Evolutionary conservation across 30 jellyfish, hydroid and myxozoan genomes (phyloP).

Genomic region (Cassiopea xamachana): DNA sequence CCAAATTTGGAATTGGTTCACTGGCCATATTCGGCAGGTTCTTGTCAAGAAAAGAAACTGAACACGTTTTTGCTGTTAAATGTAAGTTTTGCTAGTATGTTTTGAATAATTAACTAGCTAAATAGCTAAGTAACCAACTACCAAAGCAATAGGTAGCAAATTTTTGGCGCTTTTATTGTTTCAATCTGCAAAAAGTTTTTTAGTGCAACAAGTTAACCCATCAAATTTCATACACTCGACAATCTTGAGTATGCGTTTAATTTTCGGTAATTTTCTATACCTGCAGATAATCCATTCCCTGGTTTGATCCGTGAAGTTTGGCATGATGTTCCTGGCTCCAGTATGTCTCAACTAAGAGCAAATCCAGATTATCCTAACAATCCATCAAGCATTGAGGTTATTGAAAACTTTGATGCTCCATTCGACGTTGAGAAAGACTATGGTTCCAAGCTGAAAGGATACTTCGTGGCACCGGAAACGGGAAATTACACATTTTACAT

Average conservation of each 20-base stretch:
- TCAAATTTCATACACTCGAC: too few species aligned
- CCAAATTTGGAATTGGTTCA: constrained; percentile 90
- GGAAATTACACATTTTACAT: constrained; percentile 95
- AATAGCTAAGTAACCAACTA: too few species aligned
- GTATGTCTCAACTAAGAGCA: constrained; percentile 66
- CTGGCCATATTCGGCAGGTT: constrained; percentile 82
- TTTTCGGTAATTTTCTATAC: background rate
- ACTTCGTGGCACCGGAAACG: constrained; percentile 97
- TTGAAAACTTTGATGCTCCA: constrained; percentile 98
- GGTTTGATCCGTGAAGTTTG: constrained; percentile 97
- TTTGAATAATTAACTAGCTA: too few species aligned
- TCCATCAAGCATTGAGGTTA: constrained; percentile 90
- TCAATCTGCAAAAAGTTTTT: too few species aligned
- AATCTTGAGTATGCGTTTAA: background rate
- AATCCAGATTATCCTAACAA: constrained; percentile 94
- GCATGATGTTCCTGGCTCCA: constrained; percentile 90
- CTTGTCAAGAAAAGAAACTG: constrained; percentile 77
- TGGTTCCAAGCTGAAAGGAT: constrained; percentile 95
- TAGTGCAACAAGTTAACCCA: too few species aligned
- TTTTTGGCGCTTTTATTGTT: too few species aligned
- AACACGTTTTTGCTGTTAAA: constrained; percentile 86
- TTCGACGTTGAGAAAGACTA: constrained; percentile 87
- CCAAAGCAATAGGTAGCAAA: too few species aligned
- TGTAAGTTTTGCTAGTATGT: constrained; percentile 53
- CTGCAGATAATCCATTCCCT: constrained; percentile 94